Base-by-base conservation (phyloP, 64 coral and sea anemone genomes). In the Catalaphyllia jardinei region DNA sequence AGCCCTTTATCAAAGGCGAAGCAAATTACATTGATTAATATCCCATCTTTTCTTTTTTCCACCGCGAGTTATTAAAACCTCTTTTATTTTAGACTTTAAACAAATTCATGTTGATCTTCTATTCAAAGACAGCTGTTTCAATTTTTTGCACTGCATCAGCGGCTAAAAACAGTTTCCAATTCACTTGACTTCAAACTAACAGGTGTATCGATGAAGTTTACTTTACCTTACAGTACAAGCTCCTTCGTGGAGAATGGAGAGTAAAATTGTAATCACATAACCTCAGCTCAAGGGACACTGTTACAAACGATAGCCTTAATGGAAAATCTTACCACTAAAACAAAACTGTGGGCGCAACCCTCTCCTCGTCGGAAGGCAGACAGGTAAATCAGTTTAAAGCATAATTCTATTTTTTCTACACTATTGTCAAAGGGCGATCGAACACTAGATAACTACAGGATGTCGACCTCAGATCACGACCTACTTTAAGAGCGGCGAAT, bases 81-180 rank as follows among this genome's bases (percentile, higher is more conserved):
- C 62, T 46, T 71, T 83, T 65, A 19, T 71, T 71, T 71, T 10
- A 22, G 15, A 16, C 33, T 71, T 46, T 50, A n/a, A 46, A 39
- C 79, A 65, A 83, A 39, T 64, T 67, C 33, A 29, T 65, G 27
- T 81, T 13, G 59, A 83, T 33, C 59, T 14, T 11, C 54, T 16
- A n/a, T 25, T 5, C 31, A 39, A 83, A 65, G 29, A 83, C 79
- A 83, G 79, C 79, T 60, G 79, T 15, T 65, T 17, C 27, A 39
- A 20, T 19, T 77, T 42, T 7, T 49, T 4, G 19, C 74, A 13
- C 8, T 31, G 13, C 61, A 62, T 13, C 27, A 33, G 27, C 52
- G 29, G 7, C 25, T 6, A 69, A 2, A 2, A n/a, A 24, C 8
- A 11, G n/a, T 27, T n/a, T 24, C n/a, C 8, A 27, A 11, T 69